phyloP scores from a whole-genome alignment of 92 coral and sea anemone species.

The Epizoanthus ramosus region DNA sequence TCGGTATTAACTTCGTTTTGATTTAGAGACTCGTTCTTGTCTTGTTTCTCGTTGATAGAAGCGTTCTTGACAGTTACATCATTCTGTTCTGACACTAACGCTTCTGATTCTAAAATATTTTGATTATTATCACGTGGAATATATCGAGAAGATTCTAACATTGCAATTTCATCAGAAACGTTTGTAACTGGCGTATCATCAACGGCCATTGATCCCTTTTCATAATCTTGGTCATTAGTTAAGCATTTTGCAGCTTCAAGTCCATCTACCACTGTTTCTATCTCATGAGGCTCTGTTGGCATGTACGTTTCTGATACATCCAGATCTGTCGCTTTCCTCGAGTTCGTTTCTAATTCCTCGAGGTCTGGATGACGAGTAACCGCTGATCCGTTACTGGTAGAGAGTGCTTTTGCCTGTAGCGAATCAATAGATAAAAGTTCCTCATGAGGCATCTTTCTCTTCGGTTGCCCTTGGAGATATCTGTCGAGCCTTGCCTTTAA shows the following conservation, averaged over 20 bases:
- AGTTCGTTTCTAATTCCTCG: conserved; percentile 22
- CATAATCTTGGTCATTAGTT: not conserved
- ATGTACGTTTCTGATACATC: not conserved
- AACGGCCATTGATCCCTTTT: not conserved
- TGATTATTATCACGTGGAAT: not conserved
- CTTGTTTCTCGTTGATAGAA: not conserved
- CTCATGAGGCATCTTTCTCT: conserved; percentile 3
- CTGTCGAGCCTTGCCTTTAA: conserved; percentile 24
- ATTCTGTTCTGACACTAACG: not conserved
- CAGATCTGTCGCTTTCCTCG: not conserved
- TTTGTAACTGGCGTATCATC: not conserved
- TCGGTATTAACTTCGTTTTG: not conserved
- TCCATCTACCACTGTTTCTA: conserved; percentile 1
- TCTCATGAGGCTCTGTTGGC: not conserved
- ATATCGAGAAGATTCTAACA: not conserved
- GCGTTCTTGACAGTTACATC: not conserved
- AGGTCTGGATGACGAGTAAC: conserved; percentile 15
- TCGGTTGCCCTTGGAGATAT: conserved; percentile 24
- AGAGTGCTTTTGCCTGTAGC: conserved; percentile 34
- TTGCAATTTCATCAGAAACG: not conserved
- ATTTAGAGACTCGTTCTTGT: not conserved
- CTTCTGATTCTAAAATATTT: conserved; percentile 5
- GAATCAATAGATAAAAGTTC: conserved; percentile 27
- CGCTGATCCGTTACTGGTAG: conserved; percentile 18
- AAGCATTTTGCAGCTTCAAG: not conserved